Evolutionary conservation across 2,113 vertebrate species (phyloP).

Genomic region (Myanophis thanlyinensis): DNA sequence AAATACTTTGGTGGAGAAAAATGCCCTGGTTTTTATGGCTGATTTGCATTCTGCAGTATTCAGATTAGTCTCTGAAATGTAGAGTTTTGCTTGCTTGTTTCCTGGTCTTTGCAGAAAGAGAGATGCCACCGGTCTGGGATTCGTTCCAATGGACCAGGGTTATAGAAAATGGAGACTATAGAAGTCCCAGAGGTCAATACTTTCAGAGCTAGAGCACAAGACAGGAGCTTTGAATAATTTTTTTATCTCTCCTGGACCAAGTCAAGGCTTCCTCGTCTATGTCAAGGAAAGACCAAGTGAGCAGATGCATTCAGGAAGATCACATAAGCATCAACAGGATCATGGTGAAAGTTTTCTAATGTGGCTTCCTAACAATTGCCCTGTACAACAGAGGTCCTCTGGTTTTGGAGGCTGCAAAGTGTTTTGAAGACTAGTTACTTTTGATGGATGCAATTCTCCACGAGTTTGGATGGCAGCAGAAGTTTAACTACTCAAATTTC

Average conservation of each 20-base stretch:
- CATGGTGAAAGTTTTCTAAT: background rate
- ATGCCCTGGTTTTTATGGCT: constrained; percentile 28
- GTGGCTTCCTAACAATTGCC: background rate
- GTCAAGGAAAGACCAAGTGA: background rate
- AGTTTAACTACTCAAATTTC: background rate
- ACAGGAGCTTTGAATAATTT: too few relatives aligned
- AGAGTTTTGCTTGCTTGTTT: constrained; percentile 40
- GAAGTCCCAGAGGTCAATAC: constrained; percentile 17
- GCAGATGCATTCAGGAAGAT: background rate
- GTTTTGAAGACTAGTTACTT: background rate
- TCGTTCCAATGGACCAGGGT: constrained; percentile 42
- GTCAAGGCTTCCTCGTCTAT: background rate
- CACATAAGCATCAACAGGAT: background rate
- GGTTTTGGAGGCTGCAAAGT: background rate
- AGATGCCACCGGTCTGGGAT: constrained; percentile 44
- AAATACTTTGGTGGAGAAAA: constrained; percentile 27
- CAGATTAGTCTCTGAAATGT: constrained; percentile 32
- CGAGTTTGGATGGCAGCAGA: background rate
- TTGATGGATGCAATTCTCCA: background rate
- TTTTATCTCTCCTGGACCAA: background rate
- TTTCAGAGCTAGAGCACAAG: constrained; percentile 26
- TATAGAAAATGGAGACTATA: constrained; percentile 46
- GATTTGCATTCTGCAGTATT: constrained; percentile 48
- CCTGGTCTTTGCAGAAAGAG: constrained; percentile 33
- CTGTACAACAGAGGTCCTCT: background rate